Base-by-base conservation (phyloP, 2,113 vertebrate species). In the Verasper variegatus region DNA sequence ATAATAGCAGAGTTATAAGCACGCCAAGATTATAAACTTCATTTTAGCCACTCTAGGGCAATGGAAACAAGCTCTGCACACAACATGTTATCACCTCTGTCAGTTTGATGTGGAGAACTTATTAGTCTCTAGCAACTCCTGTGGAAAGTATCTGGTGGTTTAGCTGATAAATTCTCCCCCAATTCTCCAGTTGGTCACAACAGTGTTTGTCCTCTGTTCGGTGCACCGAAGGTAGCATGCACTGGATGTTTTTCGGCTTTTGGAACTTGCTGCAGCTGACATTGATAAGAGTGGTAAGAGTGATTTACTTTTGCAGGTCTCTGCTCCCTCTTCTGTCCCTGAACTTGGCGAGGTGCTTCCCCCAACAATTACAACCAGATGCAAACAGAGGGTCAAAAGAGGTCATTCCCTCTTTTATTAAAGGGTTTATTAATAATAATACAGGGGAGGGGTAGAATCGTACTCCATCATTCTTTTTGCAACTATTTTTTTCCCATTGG, bases 371-470 rank as follows among this genome's bases (percentile, higher is more conserved):
- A 75, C 69, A 77, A 72, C 83, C 89, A 89, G 84, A 89, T 86
- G 87, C 80, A 79, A 71, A 68, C 60, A 26, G 17, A 11, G 27
- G 74, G 72, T 81, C 64, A 78, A 14, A 65, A 60, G 54, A 61
- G 79, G 72, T 84, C 75, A 75, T 40, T 83, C 54, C 66, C 23
- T 70, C 75, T 73, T 77, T 88, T 87, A 87, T 89, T 78, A 88
- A 83, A 81, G 31, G 31, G 67, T 86, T 88, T 90, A 87, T 90
- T 87, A 15, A 82, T 85, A 77, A 80, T 49, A 74, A 79, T 54
- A 69, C 17, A 9, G 67, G 45, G 35, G 49, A 9, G 67, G 45
- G 42, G 49, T 20, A 57, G 59, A 78, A 76, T 72, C 65, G 47
- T 58, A 74, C 74, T 74, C 69, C 84, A 87, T 86, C 60, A 49